Evolutionary conservation across 2,888 invertebrate genomes (phyloP).

Genomic region (Rhagonycha fulva): DNA sequence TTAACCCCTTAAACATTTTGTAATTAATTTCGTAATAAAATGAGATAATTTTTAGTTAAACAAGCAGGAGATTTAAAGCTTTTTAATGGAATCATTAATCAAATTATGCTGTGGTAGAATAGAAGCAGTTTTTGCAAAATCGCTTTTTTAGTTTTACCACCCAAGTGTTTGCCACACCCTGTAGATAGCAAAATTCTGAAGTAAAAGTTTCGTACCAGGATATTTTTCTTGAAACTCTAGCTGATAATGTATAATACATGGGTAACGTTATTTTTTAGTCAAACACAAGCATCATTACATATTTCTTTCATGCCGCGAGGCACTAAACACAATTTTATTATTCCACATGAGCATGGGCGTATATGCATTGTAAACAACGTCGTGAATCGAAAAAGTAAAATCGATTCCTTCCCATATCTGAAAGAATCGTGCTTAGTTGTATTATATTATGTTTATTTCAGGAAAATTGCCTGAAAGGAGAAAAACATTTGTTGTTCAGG

Average conservation of each 20-base stretch:
- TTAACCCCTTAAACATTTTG: too few relatives aligned
- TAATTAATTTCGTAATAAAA: too few relatives aligned
- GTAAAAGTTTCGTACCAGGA: neutral
- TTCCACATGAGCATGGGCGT: conserved; percentile 6
- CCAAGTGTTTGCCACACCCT: neutral
- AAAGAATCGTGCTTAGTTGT: neutral
- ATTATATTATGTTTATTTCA: neutral
- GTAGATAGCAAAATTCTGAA: neutral
- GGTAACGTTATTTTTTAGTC: conserved; percentile 16
- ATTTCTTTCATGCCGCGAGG: conserved; percentile 14
- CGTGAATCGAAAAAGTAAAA: neutral
- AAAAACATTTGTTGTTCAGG: neutral
- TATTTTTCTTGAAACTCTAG: neutral
- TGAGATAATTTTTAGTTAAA: too few relatives aligned
- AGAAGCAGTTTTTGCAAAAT: too few relatives aligned
- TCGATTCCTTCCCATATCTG: neutral
- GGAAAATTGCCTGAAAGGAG: neutral
- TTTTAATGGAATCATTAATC: too few relatives aligned
- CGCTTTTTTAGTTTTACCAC: neutral
- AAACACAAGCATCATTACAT: conserved; percentile 24
- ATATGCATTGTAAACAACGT: conserved; percentile 4
- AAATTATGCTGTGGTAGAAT: too few relatives aligned
- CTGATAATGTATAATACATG: conserved; percentile 14
- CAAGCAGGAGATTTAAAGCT: too few relatives aligned
- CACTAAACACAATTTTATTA: conserved; percentile 18